phyloP scores from a whole-genome alignment of 2,888 invertebrate species.

The Orthosia incerta region DNA sequence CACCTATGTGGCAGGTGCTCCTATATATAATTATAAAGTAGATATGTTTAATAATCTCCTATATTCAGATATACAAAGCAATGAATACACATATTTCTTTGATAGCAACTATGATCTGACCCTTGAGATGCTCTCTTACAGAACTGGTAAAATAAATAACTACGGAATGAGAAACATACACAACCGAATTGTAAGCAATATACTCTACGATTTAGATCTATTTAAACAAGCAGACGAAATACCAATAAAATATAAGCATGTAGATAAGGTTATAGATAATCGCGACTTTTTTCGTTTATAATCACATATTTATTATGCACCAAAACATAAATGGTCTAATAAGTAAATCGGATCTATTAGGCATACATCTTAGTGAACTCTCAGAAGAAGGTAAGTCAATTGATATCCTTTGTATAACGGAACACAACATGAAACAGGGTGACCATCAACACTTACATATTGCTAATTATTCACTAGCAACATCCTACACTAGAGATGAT shows the following conservation, averaged over 20 bases:
- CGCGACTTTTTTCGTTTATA: too few relatives aligned
- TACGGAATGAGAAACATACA: conserved; percentile 6
- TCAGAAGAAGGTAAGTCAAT: neutral
- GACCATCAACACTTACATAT: neutral
- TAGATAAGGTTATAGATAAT: too few relatives aligned
- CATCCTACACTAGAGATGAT: neutral
- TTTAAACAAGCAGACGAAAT: neutral
- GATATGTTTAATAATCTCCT: conserved; percentile 22
- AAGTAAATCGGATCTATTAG: too few relatives aligned
- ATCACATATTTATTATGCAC: too few relatives aligned
- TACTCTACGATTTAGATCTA: neutral
- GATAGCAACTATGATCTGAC: conserved; percentile 2
- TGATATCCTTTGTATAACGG: neutral
- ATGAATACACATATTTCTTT: conserved; percentile 5
- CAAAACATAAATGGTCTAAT: too few relatives aligned
- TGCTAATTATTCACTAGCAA: neutral
- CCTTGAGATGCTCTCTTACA: neutral
- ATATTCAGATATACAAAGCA: neutral
- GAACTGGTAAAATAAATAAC: conserved; percentile 6
- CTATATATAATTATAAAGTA: conserved; percentile 13
- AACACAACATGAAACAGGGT: conserved; percentile 1
- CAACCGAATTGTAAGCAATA: neutral
- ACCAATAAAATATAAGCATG: too few relatives aligned
- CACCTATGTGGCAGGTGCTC: conserved; percentile 14
- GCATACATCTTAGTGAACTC: neutral